Conservation (phyloP, 2,113 vertebrate species). For the Lepisosteus oculatus region DNA sequence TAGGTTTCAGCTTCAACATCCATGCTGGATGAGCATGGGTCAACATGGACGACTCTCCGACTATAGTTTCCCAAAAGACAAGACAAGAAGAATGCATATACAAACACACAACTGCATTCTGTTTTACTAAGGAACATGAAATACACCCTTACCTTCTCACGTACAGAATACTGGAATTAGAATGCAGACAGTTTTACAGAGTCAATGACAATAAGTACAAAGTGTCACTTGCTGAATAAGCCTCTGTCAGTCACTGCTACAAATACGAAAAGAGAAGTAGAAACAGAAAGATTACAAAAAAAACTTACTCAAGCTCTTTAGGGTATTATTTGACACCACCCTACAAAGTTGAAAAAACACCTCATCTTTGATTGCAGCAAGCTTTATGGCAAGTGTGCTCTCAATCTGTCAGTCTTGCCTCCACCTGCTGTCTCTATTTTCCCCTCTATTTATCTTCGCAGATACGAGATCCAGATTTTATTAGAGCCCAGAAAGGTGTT, state of each 20-base stretch:
- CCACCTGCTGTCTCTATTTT: constrained; percentile 16
- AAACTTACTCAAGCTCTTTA: background rate
- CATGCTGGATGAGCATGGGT: too few species aligned
- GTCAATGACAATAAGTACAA: constrained; percentile 33
- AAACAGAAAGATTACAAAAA: background rate
- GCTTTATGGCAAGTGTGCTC: constrained; percentile 35
- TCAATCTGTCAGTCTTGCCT: constrained; percentile 49
- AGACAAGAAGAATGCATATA: too few species aligned
- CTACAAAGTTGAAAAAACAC: constrained; percentile 18
- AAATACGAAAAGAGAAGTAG: constrained; percentile 9
- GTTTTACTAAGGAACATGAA: too few species aligned
- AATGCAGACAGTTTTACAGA: constrained; percentile 16
- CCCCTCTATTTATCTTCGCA: constrained; percentile 32
- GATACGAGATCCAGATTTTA: constrained; percentile 22
- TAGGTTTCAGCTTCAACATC: too few species aligned
- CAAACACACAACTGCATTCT: too few species aligned
- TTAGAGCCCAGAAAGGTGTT: constrained; percentile 3
- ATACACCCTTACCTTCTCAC: too few species aligned
- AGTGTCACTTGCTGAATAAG: constrained; percentile 21
- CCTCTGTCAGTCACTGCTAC: constrained; percentile 20
- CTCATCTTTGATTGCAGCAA: constrained; percentile 55
- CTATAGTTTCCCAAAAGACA: too few species aligned
- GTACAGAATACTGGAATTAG: constrained; percentile 31
- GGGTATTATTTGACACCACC: constrained; percentile 6
- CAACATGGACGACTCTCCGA: too few species aligned